Conservation (phyloP, 2,888 invertebrate genomes). For the Trichopria drosophilae region DNA sequence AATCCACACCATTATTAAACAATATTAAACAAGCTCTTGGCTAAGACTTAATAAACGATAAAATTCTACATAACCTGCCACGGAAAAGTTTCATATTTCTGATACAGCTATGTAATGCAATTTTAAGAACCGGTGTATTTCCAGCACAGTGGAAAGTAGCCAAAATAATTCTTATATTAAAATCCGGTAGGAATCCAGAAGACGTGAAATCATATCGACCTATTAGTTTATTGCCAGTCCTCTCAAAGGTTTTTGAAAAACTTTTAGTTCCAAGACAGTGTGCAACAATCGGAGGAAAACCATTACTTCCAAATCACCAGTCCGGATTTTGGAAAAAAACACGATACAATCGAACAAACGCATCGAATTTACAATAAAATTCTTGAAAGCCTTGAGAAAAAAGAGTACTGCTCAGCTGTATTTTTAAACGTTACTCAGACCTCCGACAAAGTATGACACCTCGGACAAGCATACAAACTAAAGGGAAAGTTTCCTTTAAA, state of each 20-base stretch:
- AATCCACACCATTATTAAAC: constrained; percentile 6
- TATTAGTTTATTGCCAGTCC: too few species aligned
- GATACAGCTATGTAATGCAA: constrained; percentile 39
- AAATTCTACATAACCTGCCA: constrained; percentile 38
- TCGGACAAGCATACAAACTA: constrained; percentile 35
- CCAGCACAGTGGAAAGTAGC: constrained; percentile 40
- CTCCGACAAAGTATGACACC: too few species aligned
- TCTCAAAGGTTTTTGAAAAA: constrained; percentile 39
- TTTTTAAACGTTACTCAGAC: constrained; percentile 36
- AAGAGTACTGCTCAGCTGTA: constrained; percentile 32
- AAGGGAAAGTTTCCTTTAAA: constrained; percentile 26
- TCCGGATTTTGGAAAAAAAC: too few species aligned
- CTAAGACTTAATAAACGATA: constrained; percentile 39
- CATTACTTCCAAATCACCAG: constrained; percentile 32
- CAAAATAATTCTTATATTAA: too few species aligned
- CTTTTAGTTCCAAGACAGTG: constrained; percentile 33
- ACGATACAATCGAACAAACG: too few species aligned
- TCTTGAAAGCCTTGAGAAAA: too few species aligned
- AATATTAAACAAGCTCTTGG: constrained; percentile 33
- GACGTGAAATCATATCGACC: too few species aligned
- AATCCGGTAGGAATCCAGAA: too few species aligned
- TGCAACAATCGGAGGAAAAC: constrained; percentile 12
- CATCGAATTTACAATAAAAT: too few species aligned
- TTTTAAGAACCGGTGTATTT: constrained; percentile 34
- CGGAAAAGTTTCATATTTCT: constrained; percentile 34